These are phyloP conservation scores for Eupithecia insigniata DNA, from an alignment of 2,888 invertebrate genomes.

Conservation along the genomic window DNA sequence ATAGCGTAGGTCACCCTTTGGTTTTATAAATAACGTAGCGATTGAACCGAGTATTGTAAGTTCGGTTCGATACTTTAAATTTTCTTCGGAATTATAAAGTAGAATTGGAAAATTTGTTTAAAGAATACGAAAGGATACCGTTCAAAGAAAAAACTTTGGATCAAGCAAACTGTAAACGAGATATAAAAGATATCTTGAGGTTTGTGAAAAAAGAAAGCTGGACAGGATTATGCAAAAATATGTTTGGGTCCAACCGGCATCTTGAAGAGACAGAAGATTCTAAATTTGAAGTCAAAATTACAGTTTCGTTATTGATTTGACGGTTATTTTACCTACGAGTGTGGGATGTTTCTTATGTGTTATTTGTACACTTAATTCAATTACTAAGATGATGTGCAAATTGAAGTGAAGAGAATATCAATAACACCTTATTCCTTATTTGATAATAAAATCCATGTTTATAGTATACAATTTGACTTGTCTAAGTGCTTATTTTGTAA, in stretches of 20 bases:
- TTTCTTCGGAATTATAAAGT: neutral
- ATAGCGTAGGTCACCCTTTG: slow-evolving; percentile 4
- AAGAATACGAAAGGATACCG: neutral
- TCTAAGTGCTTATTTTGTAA: too few relatives aligned
- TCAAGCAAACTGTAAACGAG: neutral
- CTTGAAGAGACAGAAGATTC: neutral
- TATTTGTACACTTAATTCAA: neutral
- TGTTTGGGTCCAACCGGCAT: neutral
- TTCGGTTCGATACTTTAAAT: neutral
- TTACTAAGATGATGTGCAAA: neutral
- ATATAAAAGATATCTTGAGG: neutral
- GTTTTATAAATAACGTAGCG: neutral
- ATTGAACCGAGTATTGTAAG: neutral
- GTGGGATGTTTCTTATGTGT: neutral
- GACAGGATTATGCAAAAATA: neutral
- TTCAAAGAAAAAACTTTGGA: neutral
- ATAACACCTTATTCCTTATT: too few relatives aligned
- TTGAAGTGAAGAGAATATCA: too few relatives aligned
- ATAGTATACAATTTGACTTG: too few relatives aligned
- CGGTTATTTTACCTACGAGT: neutral
- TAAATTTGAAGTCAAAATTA: neutral
- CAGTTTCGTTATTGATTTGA: neutral
- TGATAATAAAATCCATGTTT: too few relatives aligned
- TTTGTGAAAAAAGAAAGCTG: neutral
- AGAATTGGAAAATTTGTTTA: neutral